Conservation (phyloP, 2,113 vertebrate species). For the Cyprinus carpio region DNA sequence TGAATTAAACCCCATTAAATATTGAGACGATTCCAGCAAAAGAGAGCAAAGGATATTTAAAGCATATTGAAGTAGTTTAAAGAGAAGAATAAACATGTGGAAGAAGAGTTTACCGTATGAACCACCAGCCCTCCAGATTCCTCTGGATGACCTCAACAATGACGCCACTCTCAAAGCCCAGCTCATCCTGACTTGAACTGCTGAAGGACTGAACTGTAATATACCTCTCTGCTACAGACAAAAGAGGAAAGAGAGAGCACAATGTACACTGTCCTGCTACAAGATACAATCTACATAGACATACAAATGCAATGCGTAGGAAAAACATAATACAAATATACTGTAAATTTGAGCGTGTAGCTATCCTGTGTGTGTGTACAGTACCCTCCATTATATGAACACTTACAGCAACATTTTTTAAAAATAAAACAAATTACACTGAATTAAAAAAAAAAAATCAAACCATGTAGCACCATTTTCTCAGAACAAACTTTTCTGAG, state of each 20-base stretch:
- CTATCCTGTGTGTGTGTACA: neutral
- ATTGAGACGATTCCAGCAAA: neutral
- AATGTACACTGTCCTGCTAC: neutral
- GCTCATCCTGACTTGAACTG: slow-evolving; percentile 94
- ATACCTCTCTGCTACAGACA: slow-evolving; percentile 87
- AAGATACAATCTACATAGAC: neutral
- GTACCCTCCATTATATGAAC: neutral
- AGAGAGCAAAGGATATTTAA: neutral
- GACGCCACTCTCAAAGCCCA: slow-evolving; percentile 93
- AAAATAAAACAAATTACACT: too few species aligned
- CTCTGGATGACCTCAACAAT: slow-evolving; percentile 97
- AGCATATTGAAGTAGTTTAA: neutral
- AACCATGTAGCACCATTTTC: neutral
- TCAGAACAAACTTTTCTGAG: neutral
- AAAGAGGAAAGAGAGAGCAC: neutral
- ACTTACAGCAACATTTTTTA: too few species aligned
- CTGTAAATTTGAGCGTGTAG: neutral
- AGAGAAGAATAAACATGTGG: neutral
- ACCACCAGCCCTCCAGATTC: slow-evolving; percentile 99
- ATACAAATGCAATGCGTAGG: neutral
- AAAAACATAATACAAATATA: neutral
- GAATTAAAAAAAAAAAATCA: neutral
- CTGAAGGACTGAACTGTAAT: slow-evolving; percentile 88
- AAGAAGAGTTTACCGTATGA: slow-evolving; percentile 84
- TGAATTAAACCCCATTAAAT: neutral